Evolutionary conservation across 2,888 invertebrate genomes (phyloP).

Genomic region (Argyra leucocephala): DNA sequence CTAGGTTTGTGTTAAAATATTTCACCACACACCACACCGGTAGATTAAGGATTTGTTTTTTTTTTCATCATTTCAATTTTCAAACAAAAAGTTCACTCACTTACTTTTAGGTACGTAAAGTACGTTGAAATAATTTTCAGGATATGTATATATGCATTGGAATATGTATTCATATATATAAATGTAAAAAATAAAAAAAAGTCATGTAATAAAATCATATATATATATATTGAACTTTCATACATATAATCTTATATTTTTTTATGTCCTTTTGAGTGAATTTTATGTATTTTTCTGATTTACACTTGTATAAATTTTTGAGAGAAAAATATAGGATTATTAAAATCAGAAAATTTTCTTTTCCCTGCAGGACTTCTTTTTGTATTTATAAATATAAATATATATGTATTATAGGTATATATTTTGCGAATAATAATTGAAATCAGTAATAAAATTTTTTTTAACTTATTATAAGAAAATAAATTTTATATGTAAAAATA

Average conservation of each 20-base stretch:
- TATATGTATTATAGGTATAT: too few species aligned
- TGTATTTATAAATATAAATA: too few species aligned
- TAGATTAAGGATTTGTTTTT: background rate
- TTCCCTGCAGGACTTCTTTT: too few species aligned
- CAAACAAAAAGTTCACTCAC: background rate
- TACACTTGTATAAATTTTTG: background rate
- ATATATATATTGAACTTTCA: background rate
- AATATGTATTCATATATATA: too few species aligned
- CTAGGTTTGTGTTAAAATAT: slow-evolving; percentile 5
- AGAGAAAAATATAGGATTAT: background rate
- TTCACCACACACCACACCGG: background rate
- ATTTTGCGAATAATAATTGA: too few species aligned
- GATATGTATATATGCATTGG: too few species aligned
- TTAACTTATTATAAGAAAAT: too few species aligned
- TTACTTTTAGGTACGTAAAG: too few species aligned
- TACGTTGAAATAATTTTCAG: too few species aligned
- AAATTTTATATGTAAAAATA: too few species aligned
- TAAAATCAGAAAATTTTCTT: too few species aligned
- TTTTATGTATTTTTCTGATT: background rate
- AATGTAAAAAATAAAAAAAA: background rate
- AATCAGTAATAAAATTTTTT: too few species aligned
- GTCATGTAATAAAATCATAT: background rate
- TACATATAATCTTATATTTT: background rate
- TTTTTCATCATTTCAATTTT: background rate
- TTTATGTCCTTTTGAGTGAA: slow-evolving; percentile 2